Evolutionary conservation across 2,888 invertebrate genomes (phyloP).

Genomic region (Orchesellides sinensis): DNA sequence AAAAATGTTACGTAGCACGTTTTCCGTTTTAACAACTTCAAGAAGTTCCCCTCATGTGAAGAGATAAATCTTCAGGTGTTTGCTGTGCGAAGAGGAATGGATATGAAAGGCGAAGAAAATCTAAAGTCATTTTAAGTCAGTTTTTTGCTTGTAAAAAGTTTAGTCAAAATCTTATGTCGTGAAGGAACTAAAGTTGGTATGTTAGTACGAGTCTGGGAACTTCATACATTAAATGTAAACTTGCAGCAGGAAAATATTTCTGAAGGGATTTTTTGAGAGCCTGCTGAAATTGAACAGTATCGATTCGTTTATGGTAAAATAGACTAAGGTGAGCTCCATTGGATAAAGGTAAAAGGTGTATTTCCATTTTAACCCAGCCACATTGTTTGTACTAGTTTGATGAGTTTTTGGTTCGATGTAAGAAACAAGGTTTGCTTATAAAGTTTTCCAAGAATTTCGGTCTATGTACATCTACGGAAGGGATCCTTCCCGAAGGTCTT

Average conservation of each 20-base stretch:
- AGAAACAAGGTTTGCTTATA: neutral
- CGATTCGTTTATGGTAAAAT: neutral
- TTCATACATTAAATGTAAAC: no score
- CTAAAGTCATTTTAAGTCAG: constrained; percentile 43
- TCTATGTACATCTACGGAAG: neutral
- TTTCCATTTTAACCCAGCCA: neutral
- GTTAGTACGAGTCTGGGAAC: no score
- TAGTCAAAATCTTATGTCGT: constrained; percentile 17
- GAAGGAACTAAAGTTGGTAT: neutral
- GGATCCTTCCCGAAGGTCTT: constrained; percentile 28
- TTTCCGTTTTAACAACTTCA: constrained; percentile 1
- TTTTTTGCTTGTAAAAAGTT: constrained; percentile 11
- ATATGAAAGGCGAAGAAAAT: constrained; percentile 60
- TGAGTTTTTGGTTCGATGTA: neutral
- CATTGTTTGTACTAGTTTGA: neutral
- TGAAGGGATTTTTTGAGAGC: neutral
- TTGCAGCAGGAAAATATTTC: neutral
- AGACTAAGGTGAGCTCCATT: neutral
- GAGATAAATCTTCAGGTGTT: constrained; percentile 64
- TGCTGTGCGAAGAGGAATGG: constrained; percentile 27
- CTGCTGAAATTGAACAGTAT: neutral
- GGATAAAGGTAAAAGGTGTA: neutral
- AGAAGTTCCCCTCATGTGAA: constrained; percentile 36
- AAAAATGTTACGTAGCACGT: neutral
- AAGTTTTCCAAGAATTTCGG: constrained; percentile 5